phyloP scores from a whole-genome alignment of 1,140 invertebrate species.

The Dinoponera quadriceps region DNA sequence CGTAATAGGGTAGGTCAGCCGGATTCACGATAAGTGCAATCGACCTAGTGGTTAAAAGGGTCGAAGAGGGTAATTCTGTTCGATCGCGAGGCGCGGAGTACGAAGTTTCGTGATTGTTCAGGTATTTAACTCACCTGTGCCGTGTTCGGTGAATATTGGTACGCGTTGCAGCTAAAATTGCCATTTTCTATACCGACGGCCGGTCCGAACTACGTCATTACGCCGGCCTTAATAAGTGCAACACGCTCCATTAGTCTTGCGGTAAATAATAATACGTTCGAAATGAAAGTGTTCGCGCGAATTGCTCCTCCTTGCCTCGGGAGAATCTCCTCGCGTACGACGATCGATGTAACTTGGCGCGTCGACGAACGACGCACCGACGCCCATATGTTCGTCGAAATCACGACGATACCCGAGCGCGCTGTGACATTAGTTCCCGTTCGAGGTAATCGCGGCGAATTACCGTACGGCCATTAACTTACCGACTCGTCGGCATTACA shows the following conservation, averaged over 20 bases:
- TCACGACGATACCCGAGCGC: not conserved
- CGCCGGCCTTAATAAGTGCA: constrained; percentile 29
- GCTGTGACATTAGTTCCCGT: not conserved
- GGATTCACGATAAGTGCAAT: constrained; percentile 71
- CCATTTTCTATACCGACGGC: not conserved
- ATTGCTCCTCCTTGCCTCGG: not conserved
- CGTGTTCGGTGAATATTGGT: constrained; percentile 29
- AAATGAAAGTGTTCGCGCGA: not conserved
- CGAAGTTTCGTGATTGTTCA: constrained; percentile 62
- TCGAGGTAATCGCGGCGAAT: constrained; percentile 8
- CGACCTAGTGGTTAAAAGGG: constrained; percentile 64
- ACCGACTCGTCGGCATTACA: constrained; percentile 26
- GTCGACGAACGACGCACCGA: not conserved
- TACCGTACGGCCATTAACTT: constrained; percentile 28
- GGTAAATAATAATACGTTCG: constrained; percentile 33
- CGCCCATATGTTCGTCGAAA: constrained; percentile 11
- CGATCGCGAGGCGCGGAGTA: constrained; percentile 53
- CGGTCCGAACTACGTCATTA: constrained; percentile 44
- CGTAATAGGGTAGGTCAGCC: constrained; percentile 67
- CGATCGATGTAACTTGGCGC: constrained; percentile 15
- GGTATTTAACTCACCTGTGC: constrained; percentile 54
- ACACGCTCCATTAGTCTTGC: constrained; percentile 29
- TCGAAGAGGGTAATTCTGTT: constrained; percentile 62
- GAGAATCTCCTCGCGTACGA: not conserved
- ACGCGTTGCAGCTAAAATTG: constrained; percentile 21